Conservation (phyloP, 1,140 invertebrate genomes). For the Procambarus virginalis region DNA sequence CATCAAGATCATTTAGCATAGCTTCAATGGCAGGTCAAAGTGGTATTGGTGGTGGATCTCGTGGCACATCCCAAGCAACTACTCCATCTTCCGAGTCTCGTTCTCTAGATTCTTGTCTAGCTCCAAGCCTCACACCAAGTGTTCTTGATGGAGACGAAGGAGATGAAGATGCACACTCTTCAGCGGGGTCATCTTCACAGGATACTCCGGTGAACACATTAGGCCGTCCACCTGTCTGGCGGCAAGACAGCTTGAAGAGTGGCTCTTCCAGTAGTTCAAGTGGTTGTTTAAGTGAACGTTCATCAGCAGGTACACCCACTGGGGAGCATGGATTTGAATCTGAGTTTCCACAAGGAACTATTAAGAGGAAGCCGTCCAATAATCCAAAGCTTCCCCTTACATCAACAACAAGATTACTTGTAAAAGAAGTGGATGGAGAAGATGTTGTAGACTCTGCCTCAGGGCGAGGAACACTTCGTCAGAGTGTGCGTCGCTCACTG, state of each 20-base stretch:
- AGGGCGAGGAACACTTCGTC: conserved; percentile 66
- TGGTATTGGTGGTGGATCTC: conserved; percentile 53
- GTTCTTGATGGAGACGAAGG: conserved; percentile 63
- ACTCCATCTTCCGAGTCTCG: conserved; percentile 70
- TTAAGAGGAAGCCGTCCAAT: conserved; percentile 87
- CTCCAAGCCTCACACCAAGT: conserved; percentile 72
- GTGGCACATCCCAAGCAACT: conserved; percentile 61
- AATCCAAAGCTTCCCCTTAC: conserved; percentile 87
- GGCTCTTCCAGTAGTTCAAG: conserved; percentile 69
- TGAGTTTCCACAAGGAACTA: conserved; percentile 84
- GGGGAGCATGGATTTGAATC: conserved; percentile 86
- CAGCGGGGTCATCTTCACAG: conserved; percentile 60
- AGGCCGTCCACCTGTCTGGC: conserved; percentile 56
- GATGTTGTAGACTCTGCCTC: conserved; percentile 61
- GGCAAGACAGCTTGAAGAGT: conserved; percentile 61
- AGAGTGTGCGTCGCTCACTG: conserved; percentile 72
- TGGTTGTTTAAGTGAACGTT: conserved; percentile 72
- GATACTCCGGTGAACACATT: conserved; percentile 69
- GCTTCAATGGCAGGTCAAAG: conserved; percentile 71
- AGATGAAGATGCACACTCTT: conserved; percentile 63
- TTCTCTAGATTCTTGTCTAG: conserved; percentile 85
- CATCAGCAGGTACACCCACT: conserved; percentile 71
- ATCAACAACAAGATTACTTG: conserved; percentile 88
- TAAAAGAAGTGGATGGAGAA: conserved; percentile 85
- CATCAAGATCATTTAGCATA: conserved; percentile 83